phyloP scores from a whole-genome alignment of 1,140 invertebrate genomes.

The Danaus plexippus region DNA sequence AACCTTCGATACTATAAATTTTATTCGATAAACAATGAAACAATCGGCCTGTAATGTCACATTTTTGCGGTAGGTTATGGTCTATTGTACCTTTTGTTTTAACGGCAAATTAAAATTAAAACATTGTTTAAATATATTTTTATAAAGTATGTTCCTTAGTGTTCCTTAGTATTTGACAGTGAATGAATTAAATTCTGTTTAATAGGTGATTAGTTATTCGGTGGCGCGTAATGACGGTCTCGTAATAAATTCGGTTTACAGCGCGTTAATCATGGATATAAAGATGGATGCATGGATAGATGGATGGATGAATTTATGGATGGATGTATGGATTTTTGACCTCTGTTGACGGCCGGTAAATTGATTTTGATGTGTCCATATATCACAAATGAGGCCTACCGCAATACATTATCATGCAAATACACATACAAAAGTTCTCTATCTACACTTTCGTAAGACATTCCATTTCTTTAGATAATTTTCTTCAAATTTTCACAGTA shows the following conservation, averaged over 20 bases:
- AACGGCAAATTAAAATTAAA: constrained; percentile 16
- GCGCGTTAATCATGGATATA: constrained; percentile 52
- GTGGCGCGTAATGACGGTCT: constrained; percentile 49
- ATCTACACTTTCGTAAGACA: too few species aligned
- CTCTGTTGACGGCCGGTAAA: constrained; percentile 30
- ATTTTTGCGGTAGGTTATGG: constrained; percentile 59
- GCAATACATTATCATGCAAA: constrained; percentile 6
- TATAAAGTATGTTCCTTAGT: constrained; percentile 58
- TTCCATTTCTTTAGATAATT: too few species aligned
- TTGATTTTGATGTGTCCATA: constrained; percentile 29
- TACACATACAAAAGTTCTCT: too few species aligned
- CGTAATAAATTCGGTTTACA: constrained; percentile 63
- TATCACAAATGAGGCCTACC: constrained; percentile 18
- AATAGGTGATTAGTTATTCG: constrained; percentile 62
- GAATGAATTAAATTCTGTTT: constrained; percentile 63
- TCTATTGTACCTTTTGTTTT: constrained; percentile 48
- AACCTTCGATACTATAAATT: constrained; percentile 57
- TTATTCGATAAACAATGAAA: constrained; percentile 66
- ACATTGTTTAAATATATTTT: constrained; percentile 3
- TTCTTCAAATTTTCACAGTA: too few species aligned
- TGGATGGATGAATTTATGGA: constrained; percentile 5
- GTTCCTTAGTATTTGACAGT: constrained; percentile 64
- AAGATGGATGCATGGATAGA: constrained; percentile 2
- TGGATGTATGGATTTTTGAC: constrained; percentile 26
- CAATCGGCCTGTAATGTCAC: constrained; percentile 56